Conservation (phyloP, 2,113 vertebrate genomes). For the Xiphophorus maculatus region DNA sequence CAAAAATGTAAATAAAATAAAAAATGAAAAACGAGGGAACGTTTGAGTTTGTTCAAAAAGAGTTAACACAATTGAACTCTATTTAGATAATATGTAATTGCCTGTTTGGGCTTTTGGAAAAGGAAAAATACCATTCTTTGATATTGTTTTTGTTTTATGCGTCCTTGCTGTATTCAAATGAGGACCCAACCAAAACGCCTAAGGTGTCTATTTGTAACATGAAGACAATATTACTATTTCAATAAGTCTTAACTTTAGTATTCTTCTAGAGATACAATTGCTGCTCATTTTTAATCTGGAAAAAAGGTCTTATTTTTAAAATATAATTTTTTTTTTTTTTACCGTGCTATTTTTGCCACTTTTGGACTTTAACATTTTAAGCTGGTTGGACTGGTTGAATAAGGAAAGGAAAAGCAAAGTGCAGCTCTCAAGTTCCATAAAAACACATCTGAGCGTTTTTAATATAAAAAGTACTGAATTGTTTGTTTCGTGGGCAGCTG, state of each 20-base stretch:
- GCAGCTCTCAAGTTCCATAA: background rate
- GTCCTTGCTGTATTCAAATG: background rate
- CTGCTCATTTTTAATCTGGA: background rate
- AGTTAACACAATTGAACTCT: accelerated
- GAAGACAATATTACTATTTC: background rate
- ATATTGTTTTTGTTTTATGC: background rate
- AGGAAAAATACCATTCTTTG: background rate
- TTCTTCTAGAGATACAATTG: background rate
- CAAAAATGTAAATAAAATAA: background rate
- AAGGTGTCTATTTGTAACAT: background rate
- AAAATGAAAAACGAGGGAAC: background rate
- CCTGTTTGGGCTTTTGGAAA: background rate
- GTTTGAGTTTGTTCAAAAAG: background rate
- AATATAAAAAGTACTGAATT: background rate
- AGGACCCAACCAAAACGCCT: background rate
- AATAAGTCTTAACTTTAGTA: background rate
- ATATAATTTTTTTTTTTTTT: background rate
- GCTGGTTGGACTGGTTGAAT: background rate
- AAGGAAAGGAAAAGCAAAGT: too few species aligned
- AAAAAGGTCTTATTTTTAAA: too few species aligned
- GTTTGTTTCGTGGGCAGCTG: background rate
- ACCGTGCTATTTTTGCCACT: background rate
- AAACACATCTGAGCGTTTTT: background rate
- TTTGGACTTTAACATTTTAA: background rate
- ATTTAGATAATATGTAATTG: background rate